Base-by-base conservation (phyloP, 2,113 vertebrate species). In the Polypterus bichir region DNA sequence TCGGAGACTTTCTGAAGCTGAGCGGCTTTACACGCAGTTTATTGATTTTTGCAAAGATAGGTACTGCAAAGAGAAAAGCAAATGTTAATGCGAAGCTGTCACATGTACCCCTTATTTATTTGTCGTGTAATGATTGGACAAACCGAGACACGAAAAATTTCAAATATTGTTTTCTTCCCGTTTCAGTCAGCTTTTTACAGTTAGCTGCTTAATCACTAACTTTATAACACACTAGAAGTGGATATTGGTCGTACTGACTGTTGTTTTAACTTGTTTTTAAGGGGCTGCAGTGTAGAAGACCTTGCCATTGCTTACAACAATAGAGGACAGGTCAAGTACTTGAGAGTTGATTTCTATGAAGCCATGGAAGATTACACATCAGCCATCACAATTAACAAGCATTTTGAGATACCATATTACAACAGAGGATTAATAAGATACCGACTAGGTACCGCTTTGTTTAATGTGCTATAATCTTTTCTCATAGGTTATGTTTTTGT, bases 351-450 rank as follows among this genome's bases (percentile, higher is more conserved):
- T 66, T 98, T 98, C 68, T 63, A 83, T 54, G 92, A 94, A 68
- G 94, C 95, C 1, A 52, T 97, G 69, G 89, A 86, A 4, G 95
- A 98, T 71, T 97, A 90, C 78, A 87, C 83, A 1, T 74, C 77
- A 1, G 92, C 95, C 2, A 89, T 94, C 65, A 48, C 79, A 65
- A 68, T 75, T 44, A 81, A 86, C 46, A 73, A 76, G 10, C 59
- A 54, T 49, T 93, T 88, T 71, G 92, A 91, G 70, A 78, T 92
- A 3, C 89, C 94, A 0, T 89, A 90, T 78, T 98, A 98, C 81
- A 98, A 98, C 85, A 82, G 95, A 74, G 96, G 94, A 47, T 71
- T 98, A 64, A 82, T 97, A 60, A 69, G 68, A 5, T 98, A 98
- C 47, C 84, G 94, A 65, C 80, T 97, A 62, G 95, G 95, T 97